Percentiles rank a stretch among this genome's conserved stretches.
Conservation (phyloP, 2,797 vertebrate species). For the Chiloscyllium punctatum region DNA sequence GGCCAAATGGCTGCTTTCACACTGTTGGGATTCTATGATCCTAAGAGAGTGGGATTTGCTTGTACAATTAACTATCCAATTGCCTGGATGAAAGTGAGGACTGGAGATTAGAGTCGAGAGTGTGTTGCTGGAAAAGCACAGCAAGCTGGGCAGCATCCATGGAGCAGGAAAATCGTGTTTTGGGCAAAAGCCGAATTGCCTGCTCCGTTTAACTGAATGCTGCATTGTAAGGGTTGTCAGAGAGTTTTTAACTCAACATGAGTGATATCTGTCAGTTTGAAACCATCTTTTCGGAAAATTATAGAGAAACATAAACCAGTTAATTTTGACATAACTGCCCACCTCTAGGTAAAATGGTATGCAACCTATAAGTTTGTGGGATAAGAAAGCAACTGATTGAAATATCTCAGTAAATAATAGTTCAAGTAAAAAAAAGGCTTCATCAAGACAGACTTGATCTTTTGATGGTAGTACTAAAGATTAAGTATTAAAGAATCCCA, state of each 20-base stretch:
- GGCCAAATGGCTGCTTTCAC: too few relatives aligned
- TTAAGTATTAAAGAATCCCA: too few relatives aligned
- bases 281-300: too few relatives aligned
- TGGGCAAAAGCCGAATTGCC: too few relatives aligned
- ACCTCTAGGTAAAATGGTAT: not conserved
- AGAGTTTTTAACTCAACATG: not conserved
- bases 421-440: not conserved
- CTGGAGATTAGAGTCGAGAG: too few relatives aligned
- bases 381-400: not conserved
- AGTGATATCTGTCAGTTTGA: not conserved
- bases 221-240: not conserved
- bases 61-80: not conserved
- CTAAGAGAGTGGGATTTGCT: too few relatives aligned
- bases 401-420: too few relatives aligned
- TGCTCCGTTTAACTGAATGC: not conserved
- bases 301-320: not conserved
- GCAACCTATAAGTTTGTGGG: not conserved
- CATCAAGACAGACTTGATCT: not conserved
- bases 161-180: too few relatives aligned
- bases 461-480: not conserved
- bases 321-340: not conserved
- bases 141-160: too few relatives aligned
- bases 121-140: too few relatives aligned
- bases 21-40: too few relatives aligned
- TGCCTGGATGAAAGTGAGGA: not conserved